Evolutionary conservation across 2,888 invertebrate genomes (phyloP), one percentile per base, ranked within the genome.

Genomic region (Salpingus planirostris): DNA sequence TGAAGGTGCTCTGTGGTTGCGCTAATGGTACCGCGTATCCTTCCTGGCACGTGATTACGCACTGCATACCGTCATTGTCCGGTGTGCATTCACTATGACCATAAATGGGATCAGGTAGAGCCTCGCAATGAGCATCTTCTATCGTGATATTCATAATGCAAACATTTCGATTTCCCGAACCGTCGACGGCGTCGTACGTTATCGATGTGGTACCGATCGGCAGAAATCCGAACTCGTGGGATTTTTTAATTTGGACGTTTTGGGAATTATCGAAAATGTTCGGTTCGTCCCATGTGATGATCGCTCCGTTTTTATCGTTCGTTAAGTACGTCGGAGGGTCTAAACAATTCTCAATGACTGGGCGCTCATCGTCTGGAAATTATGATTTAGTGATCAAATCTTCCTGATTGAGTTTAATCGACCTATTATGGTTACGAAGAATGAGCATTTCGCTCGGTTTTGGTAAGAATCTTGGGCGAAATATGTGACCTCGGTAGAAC

Each of bases 101-200:
- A 47, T 53, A 57, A 11, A 50, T 40, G 5, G 64, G 63, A 33
- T 57, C 49, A 2, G 54, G 44, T 15, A 62, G 35, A 6, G 51
- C 46, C 18, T 59, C 55, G 45, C 64, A 64, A 18, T 47, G 44
- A 6, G 55, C 50, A 36, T 52, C 70, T 65, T 73, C 68, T 2
- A 81, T 68, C 7, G 69, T 72, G 29, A 81, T 67, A 46, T 70
- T 73, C 24, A 81, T 63, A 11, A 62, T 49, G 49, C 81, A 81
- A 8, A 58, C 65, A 27, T 68, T 74, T 10, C 60, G 65, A 50
- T 81, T 81, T 26, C 70, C 69, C 12, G 67, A 71, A 10, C 59
- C 50, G 53, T 81, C 81, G 8, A 55, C 64, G 1, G 74, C 79
- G 3, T 60, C 68, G 45, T 80, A 80, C 2, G 63, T 65, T 1